A percentile compares a stretch with the other conserved stretches of the same genome.
phyloP scores from a whole-genome alignment of 1,140 invertebrate genomes.

The Drosophila dunni region DNA sequence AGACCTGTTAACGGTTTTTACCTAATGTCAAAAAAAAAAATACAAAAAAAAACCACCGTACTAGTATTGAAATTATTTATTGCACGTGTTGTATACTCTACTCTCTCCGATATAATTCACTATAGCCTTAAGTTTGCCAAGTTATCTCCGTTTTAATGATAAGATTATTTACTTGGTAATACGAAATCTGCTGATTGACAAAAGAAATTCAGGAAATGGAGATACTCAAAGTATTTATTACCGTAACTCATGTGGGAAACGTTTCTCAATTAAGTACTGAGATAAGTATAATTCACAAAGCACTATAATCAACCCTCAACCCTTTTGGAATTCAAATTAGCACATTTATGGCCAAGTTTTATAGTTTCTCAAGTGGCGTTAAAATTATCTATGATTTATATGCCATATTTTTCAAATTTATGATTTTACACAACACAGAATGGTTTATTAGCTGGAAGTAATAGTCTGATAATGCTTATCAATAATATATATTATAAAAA shows the following conservation, averaged over 20 bases:
- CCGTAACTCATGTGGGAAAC: not conserved
- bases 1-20: slow-evolving; percentile 48
- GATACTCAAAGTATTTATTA: not conserved
- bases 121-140: not conserved
- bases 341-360: slow-evolving; percentile 1
- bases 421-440: not conserved
- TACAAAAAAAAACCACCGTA: slow-evolving; percentile 37
- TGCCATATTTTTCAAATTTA: slow-evolving; percentile 7
- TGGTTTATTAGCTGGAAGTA: not conserved
- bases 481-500: not conserved
- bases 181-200: too few species aligned
- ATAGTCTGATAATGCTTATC: not conserved
- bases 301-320: not conserved
- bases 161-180: not conserved
- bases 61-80: slow-evolving; percentile 28
- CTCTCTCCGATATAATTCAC: not conserved
- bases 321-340: slow-evolving; percentile 10
- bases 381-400: slow-evolving; percentile 7
- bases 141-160: not conserved
- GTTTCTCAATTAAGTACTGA: not conserved
- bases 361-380: slow-evolving; percentile 10
- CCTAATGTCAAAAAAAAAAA: slow-evolving; percentile 46
- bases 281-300: slow-evolving; percentile 2
- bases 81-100: slow-evolving; percentile 29
- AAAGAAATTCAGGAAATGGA: not conserved